Conservation (phyloP, 1,140 invertebrate species). For the Archegozetes longisetosus region DNA sequence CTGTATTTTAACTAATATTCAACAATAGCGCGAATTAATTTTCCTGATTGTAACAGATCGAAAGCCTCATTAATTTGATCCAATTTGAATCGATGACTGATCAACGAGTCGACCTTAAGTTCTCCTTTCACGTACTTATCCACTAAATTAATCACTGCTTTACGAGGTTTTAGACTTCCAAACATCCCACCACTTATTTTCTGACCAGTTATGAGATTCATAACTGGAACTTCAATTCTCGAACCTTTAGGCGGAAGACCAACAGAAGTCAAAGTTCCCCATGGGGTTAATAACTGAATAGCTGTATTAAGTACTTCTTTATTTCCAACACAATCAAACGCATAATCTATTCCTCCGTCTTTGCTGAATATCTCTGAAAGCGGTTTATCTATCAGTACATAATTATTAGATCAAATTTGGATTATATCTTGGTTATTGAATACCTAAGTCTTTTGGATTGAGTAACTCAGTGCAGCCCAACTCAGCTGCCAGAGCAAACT, state of each 20-base stretch:
- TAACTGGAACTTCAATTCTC: slow-evolving; percentile 59
- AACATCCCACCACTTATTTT: slow-evolving; percentile 89
- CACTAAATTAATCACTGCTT: slow-evolving; percentile 82
- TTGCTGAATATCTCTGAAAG: too few species aligned
- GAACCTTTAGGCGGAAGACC: not conserved
- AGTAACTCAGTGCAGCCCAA: slow-evolving; percentile 11
- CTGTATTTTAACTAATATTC: not conserved
- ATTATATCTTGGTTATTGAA: too few species aligned
- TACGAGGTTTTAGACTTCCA: slow-evolving; percentile 73
- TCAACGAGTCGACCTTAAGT: too few species aligned
- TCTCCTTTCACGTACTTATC: too few species aligned
- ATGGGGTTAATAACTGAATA: slow-evolving; percentile 33
- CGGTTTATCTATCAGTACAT: too few species aligned
- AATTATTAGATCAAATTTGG: too few species aligned
- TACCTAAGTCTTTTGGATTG: slow-evolving; percentile 36
- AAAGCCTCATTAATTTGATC: too few species aligned
- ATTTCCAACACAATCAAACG: too few species aligned
- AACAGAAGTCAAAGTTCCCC: slow-evolving; percentile 40
- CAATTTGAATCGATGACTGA: too few species aligned
- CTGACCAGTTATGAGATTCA: slow-evolving; percentile 81
- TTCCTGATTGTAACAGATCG: slow-evolving; percentile 25
- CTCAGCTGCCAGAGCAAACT: slow-evolving; percentile 49
- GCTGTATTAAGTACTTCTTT: not conserved
- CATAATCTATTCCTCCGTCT: slow-evolving; percentile 31
- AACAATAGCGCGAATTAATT: slow-evolving; percentile 23